Evolutionary conservation across 2,888 invertebrate genomes (phyloP).

Genomic region (Synanthedon andrenaeformis): DNA sequence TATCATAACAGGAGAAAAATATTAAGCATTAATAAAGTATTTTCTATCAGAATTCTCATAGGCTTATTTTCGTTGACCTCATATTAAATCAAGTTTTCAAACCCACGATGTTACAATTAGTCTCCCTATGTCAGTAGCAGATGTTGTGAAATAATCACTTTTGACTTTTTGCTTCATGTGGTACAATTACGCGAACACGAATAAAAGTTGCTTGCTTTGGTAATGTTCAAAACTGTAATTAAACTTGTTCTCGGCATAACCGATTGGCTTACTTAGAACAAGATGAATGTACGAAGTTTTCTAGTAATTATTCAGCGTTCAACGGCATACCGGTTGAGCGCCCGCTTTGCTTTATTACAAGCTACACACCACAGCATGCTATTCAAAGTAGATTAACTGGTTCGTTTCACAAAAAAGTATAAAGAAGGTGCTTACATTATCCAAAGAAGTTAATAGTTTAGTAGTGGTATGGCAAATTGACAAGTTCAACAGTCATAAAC

Average conservation of each 20-base stretch:
- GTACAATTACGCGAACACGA: neutral
- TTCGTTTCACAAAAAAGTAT: too few relatives aligned
- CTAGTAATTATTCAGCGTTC: slow-evolving; percentile 21
- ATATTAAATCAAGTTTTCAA: too few relatives aligned
- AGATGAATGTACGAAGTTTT: slow-evolving; percentile 35
- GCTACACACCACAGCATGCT: neutral
- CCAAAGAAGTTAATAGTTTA: too few relatives aligned
- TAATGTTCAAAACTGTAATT: slow-evolving; percentile 20
- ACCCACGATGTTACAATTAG: too few relatives aligned
- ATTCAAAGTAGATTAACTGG: too few relatives aligned
- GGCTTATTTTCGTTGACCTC: too few relatives aligned
- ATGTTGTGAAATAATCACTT: neutral
- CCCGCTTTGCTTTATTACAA: slow-evolving; percentile 1
- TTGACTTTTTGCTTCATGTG: neutral
- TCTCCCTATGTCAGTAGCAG: neutral
- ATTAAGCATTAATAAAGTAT: too few relatives aligned
- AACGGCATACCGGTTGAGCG: slow-evolving; percentile 10
- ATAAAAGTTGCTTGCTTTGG: neutral
- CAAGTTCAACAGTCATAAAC: too few relatives aligned
- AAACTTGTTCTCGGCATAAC: slow-evolving; percentile 29
- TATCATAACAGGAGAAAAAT: too few relatives aligned
- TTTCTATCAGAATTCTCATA: too few relatives aligned
- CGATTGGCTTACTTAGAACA: slow-evolving; percentile 36
- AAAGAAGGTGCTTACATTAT: too few relatives aligned
- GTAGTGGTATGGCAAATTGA: too few relatives aligned